Evolutionary conservation across 2,113 vertebrate genomes (phyloP).

Genomic region (Camelus dromedarius): DNA sequence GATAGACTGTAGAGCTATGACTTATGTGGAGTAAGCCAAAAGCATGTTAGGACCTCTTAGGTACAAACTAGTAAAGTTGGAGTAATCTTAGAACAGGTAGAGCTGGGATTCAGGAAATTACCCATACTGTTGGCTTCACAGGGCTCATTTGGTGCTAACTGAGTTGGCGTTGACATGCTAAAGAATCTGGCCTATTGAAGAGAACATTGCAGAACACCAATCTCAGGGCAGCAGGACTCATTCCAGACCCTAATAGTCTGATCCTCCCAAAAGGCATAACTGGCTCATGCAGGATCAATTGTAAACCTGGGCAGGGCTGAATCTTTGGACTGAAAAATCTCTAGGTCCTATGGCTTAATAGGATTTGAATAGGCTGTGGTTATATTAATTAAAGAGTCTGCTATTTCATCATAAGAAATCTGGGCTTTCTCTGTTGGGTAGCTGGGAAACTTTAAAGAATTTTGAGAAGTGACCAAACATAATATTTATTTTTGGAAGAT

Average conservation of each 20-base stretch:
- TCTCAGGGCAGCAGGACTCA: background rate
- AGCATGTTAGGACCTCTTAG: background rate
- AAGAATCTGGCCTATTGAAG: background rate
- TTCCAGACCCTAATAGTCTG: background rate
- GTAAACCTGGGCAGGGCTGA: background rate
- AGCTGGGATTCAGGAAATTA: background rate
- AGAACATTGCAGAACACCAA: background rate
- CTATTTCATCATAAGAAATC: background rate
- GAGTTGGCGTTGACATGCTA: background rate
- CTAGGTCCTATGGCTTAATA: background rate
- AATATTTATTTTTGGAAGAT: slow-evolving; percentile 45
- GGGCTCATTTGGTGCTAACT: background rate
- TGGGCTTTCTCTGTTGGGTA: background rate
- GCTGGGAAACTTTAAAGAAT: background rate
- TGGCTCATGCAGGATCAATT: background rate
- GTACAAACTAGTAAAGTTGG: background rate
- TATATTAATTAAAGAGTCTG: background rate
- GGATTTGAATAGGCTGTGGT: background rate
- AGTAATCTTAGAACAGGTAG: background rate
- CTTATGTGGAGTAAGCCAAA: background rate
- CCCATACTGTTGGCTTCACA: background rate
- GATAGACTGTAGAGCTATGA: background rate
- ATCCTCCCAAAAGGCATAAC: background rate
- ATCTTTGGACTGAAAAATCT: background rate
- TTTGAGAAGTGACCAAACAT: background rate